Evolutionary conservation across 2,797 vertebrate species (phyloP), one percentile per base, ranked within the genome.

Genomic region (Vespertilio murinus): DNA sequence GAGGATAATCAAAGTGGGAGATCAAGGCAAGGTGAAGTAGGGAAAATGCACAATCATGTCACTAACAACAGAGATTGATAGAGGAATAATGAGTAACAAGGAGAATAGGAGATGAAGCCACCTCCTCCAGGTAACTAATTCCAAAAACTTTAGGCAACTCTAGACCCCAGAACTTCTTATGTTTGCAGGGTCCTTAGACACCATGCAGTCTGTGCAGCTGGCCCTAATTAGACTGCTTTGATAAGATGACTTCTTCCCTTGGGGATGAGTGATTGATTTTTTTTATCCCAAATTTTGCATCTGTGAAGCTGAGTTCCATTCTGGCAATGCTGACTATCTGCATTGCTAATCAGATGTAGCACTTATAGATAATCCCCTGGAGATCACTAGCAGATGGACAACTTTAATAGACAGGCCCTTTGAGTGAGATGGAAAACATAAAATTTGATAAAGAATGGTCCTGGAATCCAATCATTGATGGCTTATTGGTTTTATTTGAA

Each of bases 401-500:
- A 96, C 92, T 97, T 97, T 59, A 96, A 97, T 97, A 89, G 64
- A 92, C 5, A 89, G 75, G 90, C 95, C 56, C 88, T 97, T 95
- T 88, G 96, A 97, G 94, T 82, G 88, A 96, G 91, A 94, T 65
- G 54, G 64, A 49, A 12, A 45, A 71, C 80, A 77, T 54, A 61
- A 52, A 47, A 20, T 90, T 73, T 96, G 93, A 92, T 97, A 30
- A 97, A 96, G 94, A 97, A 91, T 64, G 96, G 80, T 91, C 95
- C 96, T 96, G 95, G 74, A 96, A 97, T 95, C 92, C 92, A 95
- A 93, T 94, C 95, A 97, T 97, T 98, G 96, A 97, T 97, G 92
- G 94, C 95, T 97, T 98, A 97, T 97, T 97, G 94, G 98, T 98
- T 73, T 97, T 95, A 97, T 97, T 95, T 40, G 71, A 79, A 89